Base-by-base conservation (phyloP, 2,888 invertebrate genomes). In the Apamea epomidion region DNA sequence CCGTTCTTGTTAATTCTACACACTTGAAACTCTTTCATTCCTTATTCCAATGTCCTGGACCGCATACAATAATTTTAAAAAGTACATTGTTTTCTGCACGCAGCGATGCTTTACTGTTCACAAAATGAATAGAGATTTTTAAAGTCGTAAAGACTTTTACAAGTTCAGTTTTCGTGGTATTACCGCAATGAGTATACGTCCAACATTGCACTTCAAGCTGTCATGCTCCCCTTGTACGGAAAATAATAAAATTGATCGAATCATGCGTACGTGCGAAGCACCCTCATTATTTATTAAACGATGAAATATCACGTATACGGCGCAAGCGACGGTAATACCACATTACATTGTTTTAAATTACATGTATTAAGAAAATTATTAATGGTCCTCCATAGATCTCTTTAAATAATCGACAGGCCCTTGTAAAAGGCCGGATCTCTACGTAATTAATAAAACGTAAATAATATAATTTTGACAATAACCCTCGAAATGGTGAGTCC, bases 321-420 rank as follows among this genome's bases (percentile, higher is more conserved):
- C 75, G 60, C 70, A 71, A 48, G 62, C 29, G 77, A 85, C 81
- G 65, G 67, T 78, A 78, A 86, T 83, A 60, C 80, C 78, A 75
- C 64, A 72, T 83, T 83, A 83, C 74, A 84, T 87, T 90, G 81
- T 89, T 86, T 89, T 82, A 88, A 89, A 90, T 88, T 87, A 79
- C 74, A 80, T 77, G 68, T 80, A 78, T 80, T 81, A 78, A 74
- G 77, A 75, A 73, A 82, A 76, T 84, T 84, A 84, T 86, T 74
- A 81, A 89, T 72, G 74, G 78, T 60, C 75, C 10, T 8, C 51
- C 25, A 37, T 64, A 72, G 12, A 74, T 69, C 60, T 76, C 72
- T 81, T 81, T 87, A 68, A 78, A 48, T 77, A 86, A 83, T 82
- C 42, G 54, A 76, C n/a, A 16, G 12, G 70, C 76, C 90, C 90